Evolutionary conservation across 2,797 vertebrate genomes (phyloP), one percentile per base, ranked within the genome.

Genomic region (Myotis findleyi): DNA sequence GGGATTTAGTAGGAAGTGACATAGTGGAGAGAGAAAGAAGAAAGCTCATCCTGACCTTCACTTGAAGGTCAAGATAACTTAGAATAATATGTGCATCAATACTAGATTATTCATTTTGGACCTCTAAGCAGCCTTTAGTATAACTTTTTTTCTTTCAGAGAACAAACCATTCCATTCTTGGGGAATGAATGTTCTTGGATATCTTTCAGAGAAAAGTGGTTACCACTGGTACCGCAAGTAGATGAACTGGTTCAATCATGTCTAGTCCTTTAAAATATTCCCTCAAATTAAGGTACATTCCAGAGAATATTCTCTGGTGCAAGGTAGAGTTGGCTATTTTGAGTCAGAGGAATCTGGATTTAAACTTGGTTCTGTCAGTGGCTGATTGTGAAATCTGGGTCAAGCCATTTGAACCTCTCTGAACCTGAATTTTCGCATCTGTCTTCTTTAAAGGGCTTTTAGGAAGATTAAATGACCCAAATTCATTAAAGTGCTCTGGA

Each of bases 401-500:
- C 59, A 93, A 94, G 25, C 23, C 75, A 53, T 89, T 73, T 66
- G 85, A 95, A 96, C 41, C 30, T 86, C 87, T 64, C 20, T 90
- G 57, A 96, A 88, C 21, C 68, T 87, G 53, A 20, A 14, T 83
- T 76, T 89, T 83, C 83, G 85, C 44, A 89, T 76, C 41, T 55
- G 71, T 89, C 71, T 89, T 89, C 47, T 75, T 80, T 53, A 77
- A 17, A 36, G 51, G 59, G 53, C 25, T 84, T 84, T 80, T 53
- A 64, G 84, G 72, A 94, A 92, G 87, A 89, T 80, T 86, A 95
- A 96, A 83, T 68, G 64, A 83, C n/a, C 49, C 81, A 62, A 80
- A 96, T 64, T 81, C 91, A 91, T 53, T 64, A 53, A 84, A 87
- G 53, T 86, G 23, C 9, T 89, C 38, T 94, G 41, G 92, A 82